Percentiles rank a stretch among this genome's conserved stretches.
phyloP scores from a whole-genome alignment of 2,113 vertebrate genomes.

The Neogale vison region DNA sequence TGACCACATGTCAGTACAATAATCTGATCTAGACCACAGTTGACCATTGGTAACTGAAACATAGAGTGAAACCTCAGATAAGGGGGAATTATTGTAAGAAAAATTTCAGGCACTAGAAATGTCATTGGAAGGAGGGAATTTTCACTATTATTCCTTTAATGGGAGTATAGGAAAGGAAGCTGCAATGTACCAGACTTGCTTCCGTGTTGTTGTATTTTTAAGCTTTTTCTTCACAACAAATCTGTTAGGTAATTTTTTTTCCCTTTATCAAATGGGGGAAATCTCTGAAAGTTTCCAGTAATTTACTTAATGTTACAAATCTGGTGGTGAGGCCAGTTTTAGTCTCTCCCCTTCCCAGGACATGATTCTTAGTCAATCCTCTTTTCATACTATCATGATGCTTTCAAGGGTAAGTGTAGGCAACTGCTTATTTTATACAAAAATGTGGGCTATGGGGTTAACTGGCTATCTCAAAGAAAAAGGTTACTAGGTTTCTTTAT shows the following conservation, averaged over 20 bases:
- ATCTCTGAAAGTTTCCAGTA: background rate
- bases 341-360: background rate
- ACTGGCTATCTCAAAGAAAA: background rate
- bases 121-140: constrained; percentile 18
- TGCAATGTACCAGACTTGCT: background rate
- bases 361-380: background rate
- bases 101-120: background rate
- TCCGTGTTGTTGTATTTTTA: background rate
- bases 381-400: background rate
- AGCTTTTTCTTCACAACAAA: background rate
- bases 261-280: background rate
- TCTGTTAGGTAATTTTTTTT: constrained; percentile 19
- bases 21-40: background rate
- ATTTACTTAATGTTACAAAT: background rate
- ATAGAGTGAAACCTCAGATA: background rate
- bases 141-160: constrained; percentile 31
- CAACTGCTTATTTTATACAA: background rate
- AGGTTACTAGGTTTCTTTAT: constrained; percentile 30
- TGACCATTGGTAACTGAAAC: background rate
- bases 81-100: background rate
- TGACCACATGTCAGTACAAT: background rate
- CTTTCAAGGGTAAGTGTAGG: background rate
- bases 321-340: background rate
- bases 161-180: background rate
- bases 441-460: constrained; percentile 21